A percentile compares a stretch with the other conserved stretches of the same genome.
Conservation (phyloP, 2,888 invertebrate genomes). For the Perizoma flavofasciatum region DNA sequence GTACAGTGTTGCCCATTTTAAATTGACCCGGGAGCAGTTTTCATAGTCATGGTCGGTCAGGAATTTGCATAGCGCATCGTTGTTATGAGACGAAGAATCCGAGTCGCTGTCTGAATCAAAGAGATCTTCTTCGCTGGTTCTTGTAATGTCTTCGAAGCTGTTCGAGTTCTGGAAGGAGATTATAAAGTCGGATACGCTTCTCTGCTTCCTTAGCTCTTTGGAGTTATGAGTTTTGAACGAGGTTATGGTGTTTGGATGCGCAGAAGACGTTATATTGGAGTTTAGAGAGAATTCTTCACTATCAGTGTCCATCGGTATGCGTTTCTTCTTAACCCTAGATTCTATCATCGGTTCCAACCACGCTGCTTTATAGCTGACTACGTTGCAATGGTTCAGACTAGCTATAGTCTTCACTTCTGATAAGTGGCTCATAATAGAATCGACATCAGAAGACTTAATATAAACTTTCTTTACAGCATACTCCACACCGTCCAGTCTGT, state of each 20-base stretch:
- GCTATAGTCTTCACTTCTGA: slow-evolving; percentile 92
- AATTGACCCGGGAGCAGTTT: slow-evolving; percentile 74
- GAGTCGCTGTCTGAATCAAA: slow-evolving; percentile 63
- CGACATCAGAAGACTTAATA: slow-evolving; percentile 85
- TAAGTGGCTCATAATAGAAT: slow-evolving; percentile 86
- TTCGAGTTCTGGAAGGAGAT: slow-evolving; percentile 72
- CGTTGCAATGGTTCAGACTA: slow-evolving; percentile 89
- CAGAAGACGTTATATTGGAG: slow-evolving; percentile 59
- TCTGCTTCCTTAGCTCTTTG: slow-evolving; percentile 64
- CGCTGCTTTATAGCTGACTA: slow-evolving; percentile 92
- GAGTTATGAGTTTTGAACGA: slow-evolving; percentile 79
- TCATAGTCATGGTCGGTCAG: slow-evolving; percentile 60
- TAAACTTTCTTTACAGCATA: slow-evolving; percentile 92
- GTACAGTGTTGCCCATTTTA: slow-evolving; percentile 88
- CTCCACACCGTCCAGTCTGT: slow-evolving; percentile 89
- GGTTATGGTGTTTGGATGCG: slow-evolving; percentile 68
- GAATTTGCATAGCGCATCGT: slow-evolving; percentile 67
- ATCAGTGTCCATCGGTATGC: slow-evolving; percentile 67
- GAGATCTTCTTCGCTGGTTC: slow-evolving; percentile 50
- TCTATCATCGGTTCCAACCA: slow-evolving; percentile 89
- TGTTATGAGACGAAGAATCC: slow-evolving; percentile 49
- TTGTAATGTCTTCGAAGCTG: slow-evolving; percentile 55
- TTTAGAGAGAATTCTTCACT: slow-evolving; percentile 62
- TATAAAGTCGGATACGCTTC: slow-evolving; percentile 70
- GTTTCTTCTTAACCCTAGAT: slow-evolving; percentile 68